These are phyloP conservation scores for Synchiropus splendidus DNA, from an alignment of 2,113 vertebrate genomes.

Conservation along the genomic window DNA sequence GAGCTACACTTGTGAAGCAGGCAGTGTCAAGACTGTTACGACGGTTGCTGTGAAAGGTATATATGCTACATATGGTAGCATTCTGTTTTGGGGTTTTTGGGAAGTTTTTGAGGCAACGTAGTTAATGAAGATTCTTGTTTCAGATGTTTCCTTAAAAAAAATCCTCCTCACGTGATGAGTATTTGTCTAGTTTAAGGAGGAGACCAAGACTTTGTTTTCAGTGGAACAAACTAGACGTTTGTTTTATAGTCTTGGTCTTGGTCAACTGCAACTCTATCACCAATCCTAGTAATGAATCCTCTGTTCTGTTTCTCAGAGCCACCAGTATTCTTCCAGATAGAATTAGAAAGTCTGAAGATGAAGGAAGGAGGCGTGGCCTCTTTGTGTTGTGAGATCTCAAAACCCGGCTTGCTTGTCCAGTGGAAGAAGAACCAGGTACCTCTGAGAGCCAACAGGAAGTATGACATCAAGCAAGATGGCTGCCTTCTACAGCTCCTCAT, in stretches of 20 bases:
- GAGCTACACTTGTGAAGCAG: constrained; percentile 36
- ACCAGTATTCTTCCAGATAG: constrained; percentile 49
- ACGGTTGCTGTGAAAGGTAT: constrained; percentile 29
- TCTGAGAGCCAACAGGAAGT: constrained; percentile 48
- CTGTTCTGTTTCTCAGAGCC: constrained; percentile 22
- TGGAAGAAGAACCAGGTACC: constrained; percentile 66
- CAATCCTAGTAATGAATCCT: too few species aligned
- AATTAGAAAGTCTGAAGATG: constrained; percentile 56
- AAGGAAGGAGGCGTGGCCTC: constrained; percentile 43
- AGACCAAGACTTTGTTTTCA: not conserved
- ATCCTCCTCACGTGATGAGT: not conserved
- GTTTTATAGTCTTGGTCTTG: not conserved
- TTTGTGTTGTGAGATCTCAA: constrained; percentile 64
- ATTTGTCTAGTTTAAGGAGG: not conserved
- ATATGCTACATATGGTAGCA: too few species aligned
- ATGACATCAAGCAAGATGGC: constrained; percentile 65
- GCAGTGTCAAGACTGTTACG: constrained; percentile 22
- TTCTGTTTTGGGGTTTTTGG: too few species aligned
- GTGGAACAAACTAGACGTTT: not conserved
- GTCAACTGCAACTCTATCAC: not conserved
- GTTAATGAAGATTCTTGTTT: too few species aligned
- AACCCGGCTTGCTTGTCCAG: constrained; percentile 46
- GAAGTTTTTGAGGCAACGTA: too few species aligned
- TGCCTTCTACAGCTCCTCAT: constrained; percentile 57
- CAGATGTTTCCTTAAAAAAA: not conserved